Evolutionary conservation across 2,113 vertebrate genomes (phyloP).

Genomic region (Campylorhamphus procurvoides): DNA sequence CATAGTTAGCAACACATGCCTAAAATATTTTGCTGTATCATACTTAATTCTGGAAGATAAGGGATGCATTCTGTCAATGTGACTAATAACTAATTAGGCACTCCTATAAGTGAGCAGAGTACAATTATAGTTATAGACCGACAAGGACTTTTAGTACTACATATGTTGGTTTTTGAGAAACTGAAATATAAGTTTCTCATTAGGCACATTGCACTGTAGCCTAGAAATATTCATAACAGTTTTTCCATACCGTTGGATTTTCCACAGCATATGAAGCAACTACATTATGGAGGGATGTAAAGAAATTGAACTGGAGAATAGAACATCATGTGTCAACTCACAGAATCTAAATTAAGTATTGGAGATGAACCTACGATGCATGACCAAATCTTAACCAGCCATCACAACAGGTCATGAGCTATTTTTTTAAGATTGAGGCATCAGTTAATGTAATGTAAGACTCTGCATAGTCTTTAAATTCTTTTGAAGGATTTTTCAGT

Average conservation of each 20-base stretch:
- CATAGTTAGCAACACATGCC: background rate
- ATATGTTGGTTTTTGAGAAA: background rate
- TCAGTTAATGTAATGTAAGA: background rate
- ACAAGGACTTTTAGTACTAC: background rate
- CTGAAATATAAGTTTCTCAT: constrained; percentile 14
- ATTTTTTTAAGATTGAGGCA: background rate
- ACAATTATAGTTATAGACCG: background rate
- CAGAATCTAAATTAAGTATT: background rate
- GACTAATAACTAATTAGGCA: constrained; percentile 44
- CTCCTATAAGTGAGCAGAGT: background rate
- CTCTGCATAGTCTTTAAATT: background rate
- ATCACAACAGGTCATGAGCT: background rate
- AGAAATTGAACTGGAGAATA: background rate
- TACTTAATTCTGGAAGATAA: constrained; percentile 24
- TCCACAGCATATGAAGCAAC: background rate
- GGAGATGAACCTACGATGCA: background rate
- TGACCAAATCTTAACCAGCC: background rate
- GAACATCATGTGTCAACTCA: background rate
- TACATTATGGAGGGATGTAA: background rate
- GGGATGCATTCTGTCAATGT: background rate
- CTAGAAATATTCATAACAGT: background rate
- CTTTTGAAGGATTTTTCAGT: background rate
- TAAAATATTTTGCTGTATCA: constrained; percentile 50
- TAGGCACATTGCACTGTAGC: constrained; percentile 2
- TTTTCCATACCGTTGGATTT: constrained; percentile 20